Conservation (phyloP, 1,140 invertebrate species). For the Drosophila carrolli region DNA sequence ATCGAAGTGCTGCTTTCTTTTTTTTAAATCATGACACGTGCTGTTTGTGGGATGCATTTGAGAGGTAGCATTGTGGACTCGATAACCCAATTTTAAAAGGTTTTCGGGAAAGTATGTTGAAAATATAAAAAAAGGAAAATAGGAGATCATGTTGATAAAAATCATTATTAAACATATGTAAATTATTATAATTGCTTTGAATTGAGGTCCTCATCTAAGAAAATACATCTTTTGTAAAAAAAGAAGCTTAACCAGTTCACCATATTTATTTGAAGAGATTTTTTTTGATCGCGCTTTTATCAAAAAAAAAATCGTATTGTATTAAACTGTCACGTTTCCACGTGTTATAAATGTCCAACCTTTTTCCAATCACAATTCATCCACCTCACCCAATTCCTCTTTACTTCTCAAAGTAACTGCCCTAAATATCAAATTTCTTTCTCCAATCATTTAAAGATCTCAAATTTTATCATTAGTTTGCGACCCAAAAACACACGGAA, state of each 20-base stretch:
- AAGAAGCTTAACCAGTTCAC: too few relatives aligned
- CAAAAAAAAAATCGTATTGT: not conserved
- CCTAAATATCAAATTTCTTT: conserved; percentile 7
- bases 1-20: conserved; percentile 20
- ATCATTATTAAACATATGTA: not conserved
- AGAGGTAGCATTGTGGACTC: not conserved
- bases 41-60: not conserved
- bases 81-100: conserved; percentile 1
- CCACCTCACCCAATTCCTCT: not conserved
- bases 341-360: not conserved
- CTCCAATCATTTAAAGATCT: conserved; percentile 26
- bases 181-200: too few relatives aligned
- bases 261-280: too few relatives aligned
- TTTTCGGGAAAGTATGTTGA: not conserved
- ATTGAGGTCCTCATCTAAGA: too few relatives aligned
- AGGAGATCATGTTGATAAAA: not conserved
- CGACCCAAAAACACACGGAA: conserved; percentile 9
- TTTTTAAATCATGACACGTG: conserved; percentile 16
- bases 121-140: not conserved
- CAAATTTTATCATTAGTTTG: conserved; percentile 32
- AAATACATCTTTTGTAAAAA: too few relatives aligned
- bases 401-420: not conserved
- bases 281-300: too few relatives aligned
- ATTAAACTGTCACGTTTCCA: not conserved
- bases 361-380: not conserved